Evolutionary conservation across 2,797 vertebrate genomes (phyloP).

Genomic region (Falco naumanni): DNA sequence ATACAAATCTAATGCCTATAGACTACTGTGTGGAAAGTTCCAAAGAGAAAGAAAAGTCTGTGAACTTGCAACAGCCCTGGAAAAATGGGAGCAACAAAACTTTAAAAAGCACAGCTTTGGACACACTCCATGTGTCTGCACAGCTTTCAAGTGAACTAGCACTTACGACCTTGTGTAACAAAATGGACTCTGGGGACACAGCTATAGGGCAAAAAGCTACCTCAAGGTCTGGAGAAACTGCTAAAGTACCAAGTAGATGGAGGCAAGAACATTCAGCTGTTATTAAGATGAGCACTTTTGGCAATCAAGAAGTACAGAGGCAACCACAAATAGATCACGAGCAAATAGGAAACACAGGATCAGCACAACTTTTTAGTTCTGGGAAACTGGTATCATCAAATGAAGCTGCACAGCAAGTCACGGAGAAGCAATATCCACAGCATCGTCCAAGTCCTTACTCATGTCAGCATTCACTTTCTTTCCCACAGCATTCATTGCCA

Average conservation of each 20-base stretch:
- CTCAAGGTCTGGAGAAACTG: conserved; percentile 90
- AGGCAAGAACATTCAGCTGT: conserved; percentile 88
- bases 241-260: conserved; percentile 89
- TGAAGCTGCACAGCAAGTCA: conserved; percentile 80
- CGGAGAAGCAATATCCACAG: conserved; percentile 84
- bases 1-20: conserved; percentile 74
- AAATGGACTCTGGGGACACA: conserved; percentile 92
- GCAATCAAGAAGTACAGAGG: conserved; percentile 85
- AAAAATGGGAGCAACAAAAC: conserved; percentile 81
- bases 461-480: conserved; percentile 91
- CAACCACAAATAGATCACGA: conserved; percentile 85
- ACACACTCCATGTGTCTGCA: conserved; percentile 84
- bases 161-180: conserved; percentile 80
- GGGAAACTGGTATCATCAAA: conserved; percentile 85
- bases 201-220: conserved; percentile 89
- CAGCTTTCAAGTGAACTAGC: conserved; percentile 85
- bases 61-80: conserved; percentile 69
- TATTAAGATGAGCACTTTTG: conserved; percentile 89
- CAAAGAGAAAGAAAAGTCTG: conserved; percentile 74
- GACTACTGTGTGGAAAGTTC: conserved; percentile 73
- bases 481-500: conserved; percentile 91
- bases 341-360: conserved; percentile 80
- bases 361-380: conserved; percentile 87
- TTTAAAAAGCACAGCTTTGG: conserved; percentile 80
- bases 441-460: conserved; percentile 87